These are phyloP conservation scores for Mesitornis unicolor DNA, from an alignment of 2,113 vertebrate species.

Conservation along the genomic window DNA sequence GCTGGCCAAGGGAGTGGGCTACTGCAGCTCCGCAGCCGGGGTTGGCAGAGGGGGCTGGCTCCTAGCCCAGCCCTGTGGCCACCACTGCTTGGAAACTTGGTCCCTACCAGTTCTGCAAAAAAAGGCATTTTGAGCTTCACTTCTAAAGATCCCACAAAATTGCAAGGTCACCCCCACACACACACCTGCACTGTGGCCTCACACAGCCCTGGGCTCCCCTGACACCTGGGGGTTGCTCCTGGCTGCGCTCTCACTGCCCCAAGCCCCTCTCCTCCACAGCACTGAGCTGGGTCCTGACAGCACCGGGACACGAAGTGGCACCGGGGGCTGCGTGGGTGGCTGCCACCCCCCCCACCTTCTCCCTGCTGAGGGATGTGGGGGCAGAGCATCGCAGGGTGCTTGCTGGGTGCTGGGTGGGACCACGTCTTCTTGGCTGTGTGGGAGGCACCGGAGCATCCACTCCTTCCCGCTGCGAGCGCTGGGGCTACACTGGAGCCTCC, in stretches of 20 bases:
- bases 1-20: neutral
- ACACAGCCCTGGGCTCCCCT: fast-evolving
- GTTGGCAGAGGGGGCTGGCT: too few species aligned
- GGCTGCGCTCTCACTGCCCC: fast-evolving
- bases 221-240: neutral
- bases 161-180: fast-evolving
- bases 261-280: neutral
- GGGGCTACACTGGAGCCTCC: neutral
- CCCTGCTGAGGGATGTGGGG: neutral
- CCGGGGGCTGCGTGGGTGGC: fast-evolving
- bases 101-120: neutral
- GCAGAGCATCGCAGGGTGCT: too few species aligned
- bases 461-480: neutral
- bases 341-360: fast-evolving
- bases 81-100: fast-evolving
- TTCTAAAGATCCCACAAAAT: neutral
- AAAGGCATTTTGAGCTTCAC: neutral
- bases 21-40: neutral
- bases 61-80: neutral
- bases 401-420: neutral
- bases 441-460: neutral
- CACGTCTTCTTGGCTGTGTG: fast-evolving
- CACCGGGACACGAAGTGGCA: neutral
- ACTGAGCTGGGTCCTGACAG: neutral
- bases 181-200: fast-evolving